Base-by-base conservation (phyloP, 2,888 invertebrate genomes). In the Nebria salina region DNA sequence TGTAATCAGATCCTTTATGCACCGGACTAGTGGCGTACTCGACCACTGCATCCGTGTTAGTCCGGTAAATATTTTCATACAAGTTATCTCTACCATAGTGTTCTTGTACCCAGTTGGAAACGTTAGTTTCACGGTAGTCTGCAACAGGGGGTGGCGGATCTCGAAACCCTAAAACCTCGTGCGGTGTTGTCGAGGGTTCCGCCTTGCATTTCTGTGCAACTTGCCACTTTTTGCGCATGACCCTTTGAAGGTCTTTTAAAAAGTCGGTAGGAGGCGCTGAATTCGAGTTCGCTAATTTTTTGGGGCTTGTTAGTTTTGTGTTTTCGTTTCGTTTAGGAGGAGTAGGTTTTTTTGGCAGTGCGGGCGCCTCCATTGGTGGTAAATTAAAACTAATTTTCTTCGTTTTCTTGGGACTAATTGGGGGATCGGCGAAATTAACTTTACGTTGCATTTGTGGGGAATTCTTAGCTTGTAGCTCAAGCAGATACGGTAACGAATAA, bases 211-310 rank as follows among this genome's bases (percentile, higher is more conserved):
- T 97, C 86, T 97, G 97, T 2, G 97, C 97, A 0, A 97, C 96
- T 86, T 96, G 96, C 96, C 96, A 96, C 86, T 97, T 97, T 86
- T 97, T 97, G 84, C 96, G 92, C 96, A 97, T 97, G 0, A 97
- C 97, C 76, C 97, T 91, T 86, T 97, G 97, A 74, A 97, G 90
- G 88, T 97, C 97, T 87, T 95, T 95, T 72, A 97, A 90, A 86
- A 97, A 97, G 82, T 95, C 95, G 41, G 93, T 93, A 0, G 95
- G 95, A 2, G 95, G 95, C 85, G 94, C 94, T 84, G 93, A 93
- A 82, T 92, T 91, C 0, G 93, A 93, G 82, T 95, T 95, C 0
- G 92, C 92, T 42, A 95, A 88, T 85, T 95, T 94, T 87, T 95
- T 95, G 3, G 95, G 95, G 8, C 95, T 95, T 1, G 95, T 93